These are phyloP conservation scores for Danaus melanippus DNA, from an alignment of 1,140 invertebrate species.

Conservation along the genomic window DNA sequence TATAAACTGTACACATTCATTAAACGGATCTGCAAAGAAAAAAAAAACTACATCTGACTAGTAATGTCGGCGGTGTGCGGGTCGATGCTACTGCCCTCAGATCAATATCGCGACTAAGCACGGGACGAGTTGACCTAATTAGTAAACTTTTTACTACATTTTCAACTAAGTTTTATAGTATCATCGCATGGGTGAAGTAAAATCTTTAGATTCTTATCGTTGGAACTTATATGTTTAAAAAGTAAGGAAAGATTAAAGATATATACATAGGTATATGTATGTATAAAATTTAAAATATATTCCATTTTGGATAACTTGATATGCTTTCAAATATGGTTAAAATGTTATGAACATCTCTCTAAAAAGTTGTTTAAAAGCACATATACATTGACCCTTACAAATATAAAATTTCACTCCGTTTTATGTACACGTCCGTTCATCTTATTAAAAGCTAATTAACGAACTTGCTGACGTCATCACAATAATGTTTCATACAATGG, in stretches of 20 bases:
- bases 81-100: constrained; percentile 7
- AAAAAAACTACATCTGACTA: background rate
- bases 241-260: no score
- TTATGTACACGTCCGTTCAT: constrained; percentile 13
- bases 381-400: no score
- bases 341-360: no score
- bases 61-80: constrained; percentile 1
- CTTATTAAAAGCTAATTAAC: constrained; percentile 21
- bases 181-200: constrained; percentile 3
- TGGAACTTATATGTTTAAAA: no score
- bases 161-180: constrained; percentile 8
- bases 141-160: constrained; percentile 27
- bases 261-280: no score
- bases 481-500: constrained; percentile 44
- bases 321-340: no score
- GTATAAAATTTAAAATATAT: no score
- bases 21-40: no score
- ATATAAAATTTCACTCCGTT: constrained; percentile 5
- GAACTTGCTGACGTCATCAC: constrained; percentile 22
- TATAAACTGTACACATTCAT: no score
- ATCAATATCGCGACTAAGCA: constrained; percentile 24
- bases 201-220: no score
- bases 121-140: constrained; percentile 37
- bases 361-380: no score
- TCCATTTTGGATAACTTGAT: no score